A percentile compares a stretch with the other conserved stretches of the same genome.
phyloP scores from a whole-genome alignment of 2,797 vertebrate genomes.

The Cynodonichthys magdalenae region DNA sequence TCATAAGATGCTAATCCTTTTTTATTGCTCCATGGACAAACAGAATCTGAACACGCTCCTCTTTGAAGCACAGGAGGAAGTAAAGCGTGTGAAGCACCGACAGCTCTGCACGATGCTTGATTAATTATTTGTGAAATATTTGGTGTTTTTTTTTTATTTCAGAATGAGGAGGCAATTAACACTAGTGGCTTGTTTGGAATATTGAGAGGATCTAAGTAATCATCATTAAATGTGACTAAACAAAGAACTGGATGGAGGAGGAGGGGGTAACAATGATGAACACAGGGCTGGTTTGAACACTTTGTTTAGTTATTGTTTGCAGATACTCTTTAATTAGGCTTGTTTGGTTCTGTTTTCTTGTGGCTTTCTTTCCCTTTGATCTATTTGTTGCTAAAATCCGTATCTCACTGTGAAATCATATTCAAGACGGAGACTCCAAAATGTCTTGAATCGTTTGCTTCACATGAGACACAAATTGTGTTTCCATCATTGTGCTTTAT shows the following conservation, averaged over 20 bases:
- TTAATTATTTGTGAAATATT: neutral
- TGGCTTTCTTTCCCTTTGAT: neutral
- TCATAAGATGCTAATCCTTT: neutral
- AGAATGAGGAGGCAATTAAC: constrained; percentile 7
- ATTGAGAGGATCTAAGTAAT: constrained; percentile 15
- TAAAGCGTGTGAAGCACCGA: neutral
- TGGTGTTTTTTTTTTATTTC: constrained; percentile 4
- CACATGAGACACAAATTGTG: too few relatives aligned
- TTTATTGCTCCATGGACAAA: neutral
- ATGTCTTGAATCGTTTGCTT: too few relatives aligned
- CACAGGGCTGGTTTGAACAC: neutral
- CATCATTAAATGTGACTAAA: constrained; percentile 17
- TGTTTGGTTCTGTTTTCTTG: neutral
- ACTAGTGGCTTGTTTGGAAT: constrained; percentile 12
- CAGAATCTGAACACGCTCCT: neutral
- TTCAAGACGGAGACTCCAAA: too few relatives aligned
- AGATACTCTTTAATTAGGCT: neutral
- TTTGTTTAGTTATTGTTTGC: neutral
- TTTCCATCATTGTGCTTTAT: too few relatives aligned
- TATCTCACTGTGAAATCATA: too few relatives aligned
- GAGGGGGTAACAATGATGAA: neutral
- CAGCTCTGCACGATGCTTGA: neutral
- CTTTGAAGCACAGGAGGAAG: neutral
- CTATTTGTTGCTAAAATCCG: neutral
- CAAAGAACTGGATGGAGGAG: neutral